These are phyloP conservation scores for Lycaena phlaeas DNA, from an alignment of 2,888 invertebrate species.

Conservation along the genomic window DNA sequence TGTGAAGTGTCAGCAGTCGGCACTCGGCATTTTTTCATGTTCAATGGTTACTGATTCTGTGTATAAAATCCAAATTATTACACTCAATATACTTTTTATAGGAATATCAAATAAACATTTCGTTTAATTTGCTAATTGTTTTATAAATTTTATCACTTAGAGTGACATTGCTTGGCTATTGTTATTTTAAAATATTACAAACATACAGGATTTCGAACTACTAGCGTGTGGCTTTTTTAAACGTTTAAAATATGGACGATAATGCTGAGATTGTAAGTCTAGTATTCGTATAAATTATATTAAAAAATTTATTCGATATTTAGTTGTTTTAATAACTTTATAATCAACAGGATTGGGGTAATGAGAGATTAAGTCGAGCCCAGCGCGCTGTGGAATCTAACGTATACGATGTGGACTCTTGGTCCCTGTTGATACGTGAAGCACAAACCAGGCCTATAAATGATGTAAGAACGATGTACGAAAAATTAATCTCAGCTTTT, in stretches of 20 bases:
- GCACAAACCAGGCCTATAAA: conserved; percentile 90
- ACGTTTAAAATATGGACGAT: conserved; percentile 26
- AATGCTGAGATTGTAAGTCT: conserved; percentile 45
- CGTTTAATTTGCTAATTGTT: too few relatives aligned
- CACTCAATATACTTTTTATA: too few relatives aligned
- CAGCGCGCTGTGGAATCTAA: conserved; percentile 90
- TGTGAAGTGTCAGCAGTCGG: too few relatives aligned
- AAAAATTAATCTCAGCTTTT: conserved; percentile 93
- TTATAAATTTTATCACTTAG: too few relatives aligned
- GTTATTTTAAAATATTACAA: too few relatives aligned
- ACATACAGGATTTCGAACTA: background rate
- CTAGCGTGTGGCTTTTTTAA: background rate
- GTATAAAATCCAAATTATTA: too few relatives aligned
- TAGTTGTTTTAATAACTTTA: background rate
- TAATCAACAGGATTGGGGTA: conserved; percentile 91
- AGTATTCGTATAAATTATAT: background rate
- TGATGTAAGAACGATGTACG: conserved; percentile 93
- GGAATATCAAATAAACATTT: too few relatives aligned
- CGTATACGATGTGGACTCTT: conserved; percentile 96
- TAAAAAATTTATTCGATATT: background rate
- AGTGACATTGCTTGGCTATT: too few relatives aligned
- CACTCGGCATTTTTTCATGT: too few relatives aligned
- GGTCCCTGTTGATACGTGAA: conserved; percentile 96
- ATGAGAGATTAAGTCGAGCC: conserved; percentile 86
- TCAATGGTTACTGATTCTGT: too few relatives aligned